Conservation (phyloP, 2,888 invertebrate species). For the Rhingia rostrata region DNA sequence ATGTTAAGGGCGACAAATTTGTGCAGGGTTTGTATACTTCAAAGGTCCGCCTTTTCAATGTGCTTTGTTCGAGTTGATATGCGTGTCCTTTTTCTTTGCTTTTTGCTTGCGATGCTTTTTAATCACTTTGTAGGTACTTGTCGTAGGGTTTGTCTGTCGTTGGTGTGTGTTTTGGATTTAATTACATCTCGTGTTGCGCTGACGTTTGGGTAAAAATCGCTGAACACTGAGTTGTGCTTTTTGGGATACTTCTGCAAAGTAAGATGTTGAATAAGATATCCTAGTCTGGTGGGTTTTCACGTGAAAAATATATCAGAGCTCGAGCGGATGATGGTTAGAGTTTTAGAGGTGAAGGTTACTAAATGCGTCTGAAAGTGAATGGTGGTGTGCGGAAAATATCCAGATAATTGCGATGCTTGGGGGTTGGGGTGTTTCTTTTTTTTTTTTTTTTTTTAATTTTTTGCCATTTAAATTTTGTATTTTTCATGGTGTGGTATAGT, state of each 20-base stretch:
- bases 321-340: not conserved
- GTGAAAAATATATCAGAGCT: slow-evolving; percentile 10
- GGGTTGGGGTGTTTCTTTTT: not conserved
- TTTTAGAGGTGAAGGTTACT: slow-evolving; percentile 25
- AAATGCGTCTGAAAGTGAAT: slow-evolving; percentile 10
- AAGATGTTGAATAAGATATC: slow-evolving; percentile 29
- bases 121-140: slow-evolving; percentile 44
- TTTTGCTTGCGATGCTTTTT: slow-evolving; percentile 49
- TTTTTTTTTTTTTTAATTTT: not conserved
- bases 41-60: slow-evolving; percentile 20
- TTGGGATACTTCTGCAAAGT: slow-evolving; percentile 16
- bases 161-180: slow-evolving; percentile 46
- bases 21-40: slow-evolving; percentile 10
- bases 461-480: slow-evolving; percentile 30
- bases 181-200: slow-evolving; percentile 57
- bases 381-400: slow-evolving; percentile 25
- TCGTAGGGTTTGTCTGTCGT: slow-evolving; percentile 22
- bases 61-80: not conserved
- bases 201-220: slow-evolving; percentile 45
- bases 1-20: not conserved
- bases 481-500: slow-evolving; percentile 37
- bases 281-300: slow-evolving; percentile 18
- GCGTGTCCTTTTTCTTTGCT: not conserved
- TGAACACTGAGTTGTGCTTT: slow-evolving; percentile 7
- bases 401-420: slow-evolving; percentile 29